phyloP scores from a whole-genome alignment of 2,888 invertebrate genomes.

The Himalopsyche anomala region DNA sequence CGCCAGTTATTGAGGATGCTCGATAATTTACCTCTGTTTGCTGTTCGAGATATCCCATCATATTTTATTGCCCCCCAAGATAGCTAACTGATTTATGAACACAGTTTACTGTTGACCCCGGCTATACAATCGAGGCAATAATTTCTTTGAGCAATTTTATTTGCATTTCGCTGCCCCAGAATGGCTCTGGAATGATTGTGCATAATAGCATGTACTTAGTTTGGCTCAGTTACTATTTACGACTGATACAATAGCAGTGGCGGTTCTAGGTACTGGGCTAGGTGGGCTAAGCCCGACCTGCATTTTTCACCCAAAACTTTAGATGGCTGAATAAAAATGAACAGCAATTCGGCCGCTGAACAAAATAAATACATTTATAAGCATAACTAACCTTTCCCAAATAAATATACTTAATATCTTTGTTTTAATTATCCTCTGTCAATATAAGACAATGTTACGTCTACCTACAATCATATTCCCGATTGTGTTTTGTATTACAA shows the following conservation, averaged over 20 bases:
- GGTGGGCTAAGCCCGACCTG: too few relatives aligned
- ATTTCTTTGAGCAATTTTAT: conserved; percentile 25
- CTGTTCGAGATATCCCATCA: not conserved
- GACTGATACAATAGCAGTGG: not conserved
- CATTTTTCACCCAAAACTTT: too few relatives aligned
- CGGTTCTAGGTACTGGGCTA: too few relatives aligned
- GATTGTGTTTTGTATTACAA: too few relatives aligned
- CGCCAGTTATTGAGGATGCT: conserved; percentile 1
- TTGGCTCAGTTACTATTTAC: not conserved
- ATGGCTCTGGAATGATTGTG: not conserved
- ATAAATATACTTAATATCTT: too few relatives aligned
- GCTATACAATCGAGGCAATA: conserved; percentile 26
- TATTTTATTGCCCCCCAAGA: conserved; percentile 1
- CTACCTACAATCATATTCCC: too few relatives aligned
- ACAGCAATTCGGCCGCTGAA: too few relatives aligned
- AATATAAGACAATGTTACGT: too few relatives aligned
- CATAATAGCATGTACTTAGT: conserved; percentile 1
- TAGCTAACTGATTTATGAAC: conserved; percentile 11
- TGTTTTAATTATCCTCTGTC: too few relatives aligned
- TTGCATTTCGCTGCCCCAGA: conserved; percentile 27
- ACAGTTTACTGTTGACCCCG: conserved; percentile 24
- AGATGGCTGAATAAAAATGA: too few relatives aligned
- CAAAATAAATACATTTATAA: too few relatives aligned
- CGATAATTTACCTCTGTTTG: conserved; percentile 10
- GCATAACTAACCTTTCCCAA: too few relatives aligned